Evolutionary conservation across 2,797 vertebrate species (phyloP).

Genomic region (Masticophis lateralis): DNA sequence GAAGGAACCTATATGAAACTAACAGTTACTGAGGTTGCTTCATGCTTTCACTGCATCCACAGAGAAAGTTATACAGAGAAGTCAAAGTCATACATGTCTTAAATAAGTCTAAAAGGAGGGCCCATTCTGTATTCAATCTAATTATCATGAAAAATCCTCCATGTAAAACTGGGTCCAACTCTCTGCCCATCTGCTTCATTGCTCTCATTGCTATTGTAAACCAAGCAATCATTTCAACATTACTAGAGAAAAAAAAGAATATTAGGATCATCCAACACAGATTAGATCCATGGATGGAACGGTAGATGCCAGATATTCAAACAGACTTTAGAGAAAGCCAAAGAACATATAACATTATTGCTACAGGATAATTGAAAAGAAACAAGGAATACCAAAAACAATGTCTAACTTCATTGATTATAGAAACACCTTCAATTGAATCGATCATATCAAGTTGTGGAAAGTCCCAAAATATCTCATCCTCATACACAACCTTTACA

Average conservation of each 20-base stretch:
- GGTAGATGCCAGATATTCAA: neutral
- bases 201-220: neutral
- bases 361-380: neutral
- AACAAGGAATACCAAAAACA: neutral
- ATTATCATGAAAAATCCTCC: neutral
- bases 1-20: neutral
- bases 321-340: neutral
- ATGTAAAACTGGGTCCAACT: neutral
- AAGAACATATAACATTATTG: neutral
- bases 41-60: neutral
- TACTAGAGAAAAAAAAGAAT: neutral
- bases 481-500: neutral
- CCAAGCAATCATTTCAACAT: neutral
- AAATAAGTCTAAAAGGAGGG: neutral
- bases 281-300: neutral
- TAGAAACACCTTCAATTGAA: neutral
- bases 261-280: neutral
- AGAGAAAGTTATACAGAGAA: too few relatives aligned
- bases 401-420: neutral
- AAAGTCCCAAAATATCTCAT: neutral
- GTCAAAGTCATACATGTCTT: neutral
- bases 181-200: neutral
- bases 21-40: neutral
- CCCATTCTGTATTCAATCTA: neutral
- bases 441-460: neutral